Evolutionary conservation across 2,797 vertebrate species (phyloP).

Genomic region (Anguilla marmorata): DNA sequence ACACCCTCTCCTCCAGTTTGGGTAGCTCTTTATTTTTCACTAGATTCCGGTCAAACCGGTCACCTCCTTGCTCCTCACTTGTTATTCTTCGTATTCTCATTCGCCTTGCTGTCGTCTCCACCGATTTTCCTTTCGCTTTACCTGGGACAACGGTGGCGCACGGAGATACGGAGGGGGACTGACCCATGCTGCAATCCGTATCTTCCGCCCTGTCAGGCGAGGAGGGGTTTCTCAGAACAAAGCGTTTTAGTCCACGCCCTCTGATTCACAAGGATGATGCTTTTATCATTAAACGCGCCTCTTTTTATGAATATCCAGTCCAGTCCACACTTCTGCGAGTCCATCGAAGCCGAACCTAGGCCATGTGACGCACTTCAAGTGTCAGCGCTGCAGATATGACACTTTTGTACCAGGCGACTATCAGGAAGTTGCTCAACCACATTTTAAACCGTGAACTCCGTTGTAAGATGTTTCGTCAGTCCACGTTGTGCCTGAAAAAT

Average conservation of each 20-base stretch:
- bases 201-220: constrained; percentile 26
- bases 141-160: constrained; percentile 42
- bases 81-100: constrained; percentile 45
- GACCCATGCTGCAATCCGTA: constrained; percentile 74
- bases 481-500: constrained; percentile 27
- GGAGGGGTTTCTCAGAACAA: neutral
- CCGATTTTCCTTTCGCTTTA: constrained; percentile 55
- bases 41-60: constrained; percentile 55
- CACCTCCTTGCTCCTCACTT: constrained; percentile 40
- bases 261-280: neutral
- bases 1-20: constrained; percentile 61
- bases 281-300: neutral
- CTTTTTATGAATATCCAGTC: constrained; percentile 6
- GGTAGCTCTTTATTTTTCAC: constrained; percentile 68
- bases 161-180: constrained; percentile 60
- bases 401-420: constrained; percentile 23
- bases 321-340: neutral
- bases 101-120: constrained; percentile 35
- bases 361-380: constrained; percentile 8
- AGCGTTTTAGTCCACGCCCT: constrained; percentile 37
- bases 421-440: constrained; percentile 48
- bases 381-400: neutral
- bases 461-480: constrained; percentile 16
- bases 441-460: constrained; percentile 55
- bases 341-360: neutral